A percentile compares a stretch with the other conserved stretches of the same genome.
phyloP scores from a whole-genome alignment of 2,113 vertebrate species.

The Cairina moschata region DNA sequence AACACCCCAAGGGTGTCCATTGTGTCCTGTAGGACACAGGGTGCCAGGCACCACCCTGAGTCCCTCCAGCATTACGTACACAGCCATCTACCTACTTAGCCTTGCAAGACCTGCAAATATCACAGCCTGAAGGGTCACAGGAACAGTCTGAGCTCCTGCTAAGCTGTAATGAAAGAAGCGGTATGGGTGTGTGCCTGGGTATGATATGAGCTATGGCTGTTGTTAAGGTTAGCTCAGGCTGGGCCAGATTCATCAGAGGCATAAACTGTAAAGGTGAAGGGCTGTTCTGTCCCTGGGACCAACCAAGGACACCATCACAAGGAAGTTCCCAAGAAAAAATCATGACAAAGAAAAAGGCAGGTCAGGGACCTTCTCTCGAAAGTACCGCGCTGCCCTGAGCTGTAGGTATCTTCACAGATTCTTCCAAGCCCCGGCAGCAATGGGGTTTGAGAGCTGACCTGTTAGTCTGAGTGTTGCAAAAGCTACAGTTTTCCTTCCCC shows the following conservation, averaged over 20 bases:
- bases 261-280: background rate
- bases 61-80: rapidly evolving
- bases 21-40: background rate
- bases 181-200: background rate
- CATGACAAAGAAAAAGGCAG: background rate
- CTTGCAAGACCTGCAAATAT: background rate
- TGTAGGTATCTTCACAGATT: background rate
- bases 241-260: background rate
- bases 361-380: background rate
- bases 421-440: rapidly evolving
- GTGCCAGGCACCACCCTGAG: background rate
- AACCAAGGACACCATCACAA: rapidly evolving
- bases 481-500: background rate
- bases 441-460: background rate
- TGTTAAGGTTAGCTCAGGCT: background rate
- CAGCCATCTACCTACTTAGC: background rate
- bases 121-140: background rate
- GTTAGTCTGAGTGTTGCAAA: background rate
- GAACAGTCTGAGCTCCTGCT: background rate
- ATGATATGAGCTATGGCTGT: background rate
- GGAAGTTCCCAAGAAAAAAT: background rate
- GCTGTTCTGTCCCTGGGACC: background rate
- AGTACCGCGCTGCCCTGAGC: background rate
- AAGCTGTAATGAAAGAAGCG: background rate
- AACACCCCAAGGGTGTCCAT: rapidly evolving